Evolutionary conservation across 1,140 invertebrate genomes (phyloP).

Genomic region (Galendromus occidentalis): DNA sequence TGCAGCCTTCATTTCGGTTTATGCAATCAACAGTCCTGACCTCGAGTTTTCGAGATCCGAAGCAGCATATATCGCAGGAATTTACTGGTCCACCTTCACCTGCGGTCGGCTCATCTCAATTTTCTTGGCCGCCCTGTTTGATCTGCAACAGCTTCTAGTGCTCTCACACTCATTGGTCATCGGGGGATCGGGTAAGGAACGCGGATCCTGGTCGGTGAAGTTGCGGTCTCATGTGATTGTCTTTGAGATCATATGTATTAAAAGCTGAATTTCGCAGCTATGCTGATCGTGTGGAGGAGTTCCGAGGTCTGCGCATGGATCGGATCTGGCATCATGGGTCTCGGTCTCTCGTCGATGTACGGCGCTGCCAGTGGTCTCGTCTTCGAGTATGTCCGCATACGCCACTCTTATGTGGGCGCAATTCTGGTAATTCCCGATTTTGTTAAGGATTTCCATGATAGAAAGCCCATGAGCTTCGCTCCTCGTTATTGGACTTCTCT

Average conservation of each 20-base stretch:
- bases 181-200: not conserved
- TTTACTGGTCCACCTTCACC: not conserved
- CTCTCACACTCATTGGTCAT: not conserved
- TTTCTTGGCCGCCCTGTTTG: not conserved
- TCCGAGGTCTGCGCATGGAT: not conserved
- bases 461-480: no score
- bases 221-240: no score
- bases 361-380: not conserved
- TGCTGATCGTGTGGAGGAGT: not conserved
- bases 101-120: not conserved
- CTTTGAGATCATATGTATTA: no score
- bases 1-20: not conserved
- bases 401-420: not conserved
- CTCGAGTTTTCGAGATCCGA: not conserved
- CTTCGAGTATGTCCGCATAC: not conserved
- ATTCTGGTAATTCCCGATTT: not conserved
- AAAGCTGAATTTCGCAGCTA: not conserved
- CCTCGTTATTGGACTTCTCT: no score
- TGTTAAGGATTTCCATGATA: no score
- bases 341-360: not conserved
- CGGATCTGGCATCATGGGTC: not conserved
- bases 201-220: no score
- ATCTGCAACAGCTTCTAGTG: not conserved
- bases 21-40: not conserved
- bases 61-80: not conserved